Base-by-base conservation (phyloP, 2,797 vertebrate species). In the Megalops cyprinoides region DNA sequence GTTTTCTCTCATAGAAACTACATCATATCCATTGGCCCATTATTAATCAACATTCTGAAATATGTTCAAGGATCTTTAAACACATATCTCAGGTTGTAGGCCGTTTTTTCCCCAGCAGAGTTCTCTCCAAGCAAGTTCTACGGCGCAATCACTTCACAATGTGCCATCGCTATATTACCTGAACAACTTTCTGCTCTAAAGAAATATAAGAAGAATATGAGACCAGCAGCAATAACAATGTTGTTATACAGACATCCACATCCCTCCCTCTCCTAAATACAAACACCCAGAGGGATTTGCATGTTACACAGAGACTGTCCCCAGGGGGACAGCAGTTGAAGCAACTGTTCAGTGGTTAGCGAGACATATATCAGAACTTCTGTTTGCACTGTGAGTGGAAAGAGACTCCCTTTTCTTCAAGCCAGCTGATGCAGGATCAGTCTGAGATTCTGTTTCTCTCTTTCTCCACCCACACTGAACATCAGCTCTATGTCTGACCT, bases 141-240 rank as follows among this genome's bases (percentile, higher is more conserved):
- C 5, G 46, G 44, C 79, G 39, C 56, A 77, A 67, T 34, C 74
- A 77, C 74, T 71, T 75, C 78, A 69, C 82, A 81, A 18, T 79
- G 23, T 34, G 74, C 34, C 84, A 85, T 88, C 87, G 46, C 49
- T 83, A 67, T 87, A 89, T 86, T 81, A 84, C 73, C 75, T 23
- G 82, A 84, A 86, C 86, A 84, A 78, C 79, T 86, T 86, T 83
- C 79, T 83, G 84, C 82, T 76, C 71, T 23, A 48, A n/a, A n/a
- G n/a, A n/a, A n/a, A n/a, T n/a, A n/a, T n/a, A n/a, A n/a, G n/a
- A n/a, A n/a, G n/a, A n/a, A n/a, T n/a, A n/a, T n/a, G n/a, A n/a
- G n/a, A n/a, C n/a, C n/a, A n/a, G n/a, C n/a, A n/a, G n/a, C n/a
- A n/a, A n/a, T n/a, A n/a, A n/a, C n/a, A n/a, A n/a, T n/a, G n/a